Evolutionary conservation across 2,888 invertebrate genomes (phyloP).

Genomic region (Rotaria socialis): DNA sequence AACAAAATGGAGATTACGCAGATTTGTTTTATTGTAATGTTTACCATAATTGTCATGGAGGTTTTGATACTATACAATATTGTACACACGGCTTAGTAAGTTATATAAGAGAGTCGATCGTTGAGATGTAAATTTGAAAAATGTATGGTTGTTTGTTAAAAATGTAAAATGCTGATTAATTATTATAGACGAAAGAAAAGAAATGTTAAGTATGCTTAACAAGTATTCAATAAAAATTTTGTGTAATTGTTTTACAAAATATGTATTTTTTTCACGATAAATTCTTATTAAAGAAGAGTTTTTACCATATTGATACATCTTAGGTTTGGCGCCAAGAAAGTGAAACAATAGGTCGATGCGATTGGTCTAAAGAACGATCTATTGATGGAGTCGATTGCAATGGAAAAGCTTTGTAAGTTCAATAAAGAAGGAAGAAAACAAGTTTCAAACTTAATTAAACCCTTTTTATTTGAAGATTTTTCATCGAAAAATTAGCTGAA

Average conservation of each 20-base stretch:
- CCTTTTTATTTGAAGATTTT: slow-evolving; percentile 40
- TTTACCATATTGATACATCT: no score
- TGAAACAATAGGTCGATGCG: slow-evolving; percentile 39
- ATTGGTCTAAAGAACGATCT: slow-evolving; percentile 41
- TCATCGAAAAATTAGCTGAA: slow-evolving; percentile 40
- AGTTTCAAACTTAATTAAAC: not conserved
- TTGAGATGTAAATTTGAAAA: no score
- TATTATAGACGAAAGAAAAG: no score
- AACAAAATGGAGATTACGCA: slow-evolving; percentile 44
- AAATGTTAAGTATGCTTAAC: no score
- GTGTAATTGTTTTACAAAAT: no score
- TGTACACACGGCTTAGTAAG: slow-evolving; percentile 45
- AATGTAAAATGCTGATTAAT: no score
- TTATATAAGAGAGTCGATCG: not conserved
- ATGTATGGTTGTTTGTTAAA: no score
- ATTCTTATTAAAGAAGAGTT: no score
- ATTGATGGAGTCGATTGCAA: slow-evolving; percentile 41
- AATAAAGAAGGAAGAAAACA: not conserved
- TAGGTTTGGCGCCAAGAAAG: slow-evolving; percentile 46
- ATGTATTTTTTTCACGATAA: no score
- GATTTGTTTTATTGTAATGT: slow-evolving; percentile 47
- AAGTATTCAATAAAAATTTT: no score
- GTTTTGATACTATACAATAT: slow-evolving; percentile 47
- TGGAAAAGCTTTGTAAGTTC: slow-evolving; percentile 40
- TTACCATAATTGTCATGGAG: slow-evolving; percentile 46